Evolutionary conservation across 2,888 invertebrate genomes (phyloP), one percentile per base, ranked within the genome.

Genomic region (Pristionchus entomophagus): DNA sequence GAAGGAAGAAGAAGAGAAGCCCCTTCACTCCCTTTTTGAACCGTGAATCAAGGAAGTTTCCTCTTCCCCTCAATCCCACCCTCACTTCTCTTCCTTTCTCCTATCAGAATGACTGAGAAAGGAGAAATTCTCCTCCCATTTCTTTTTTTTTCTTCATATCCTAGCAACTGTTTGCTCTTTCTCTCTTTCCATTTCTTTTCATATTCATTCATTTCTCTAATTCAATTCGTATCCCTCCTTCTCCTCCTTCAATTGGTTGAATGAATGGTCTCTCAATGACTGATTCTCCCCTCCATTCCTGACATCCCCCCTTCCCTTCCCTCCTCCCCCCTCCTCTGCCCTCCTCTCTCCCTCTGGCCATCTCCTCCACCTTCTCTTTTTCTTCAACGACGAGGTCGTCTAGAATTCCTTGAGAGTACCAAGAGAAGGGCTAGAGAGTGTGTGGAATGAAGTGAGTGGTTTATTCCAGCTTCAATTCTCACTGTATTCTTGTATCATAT

Each of bases 101-200:
- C 14, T 45, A 10, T 1, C 62, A 32, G n/a, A 12, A 29, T 26
- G 32, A 41, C 22, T 38, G 69, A 38, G 32, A 69, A n/a, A 22
- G 6, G 38, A 69, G 69, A 69, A 38, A n/a, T 19, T n/a, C 69
- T 29, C 45, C 14, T n/a, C 32, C n/a, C 38, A 38, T 69, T 10
- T n/a, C 22, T 62, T 12, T n/a, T n/a, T n/a, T n/a, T n/a, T n/a
- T n/a, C n/a, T n/a, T 22, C 17, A 69, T 69, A 35, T 41, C 69
- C 69, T 69, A 69, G 69, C 69, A 69, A 69, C 69, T 69, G 38
- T 69, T 69, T 22, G 17, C 69, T 22, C n/a, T 1, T 41, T 69
- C 32, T n/a, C n/a, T 38, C 69, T 32, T 32, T 65, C 69, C n/a
- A 17, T 32, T 69, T 29, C 69, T 29, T 32, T 32, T 65, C 65